Evolutionary conservation across 2,888 invertebrate genomes (phyloP).

Genomic region (Meiosimyza decipiens): DNA sequence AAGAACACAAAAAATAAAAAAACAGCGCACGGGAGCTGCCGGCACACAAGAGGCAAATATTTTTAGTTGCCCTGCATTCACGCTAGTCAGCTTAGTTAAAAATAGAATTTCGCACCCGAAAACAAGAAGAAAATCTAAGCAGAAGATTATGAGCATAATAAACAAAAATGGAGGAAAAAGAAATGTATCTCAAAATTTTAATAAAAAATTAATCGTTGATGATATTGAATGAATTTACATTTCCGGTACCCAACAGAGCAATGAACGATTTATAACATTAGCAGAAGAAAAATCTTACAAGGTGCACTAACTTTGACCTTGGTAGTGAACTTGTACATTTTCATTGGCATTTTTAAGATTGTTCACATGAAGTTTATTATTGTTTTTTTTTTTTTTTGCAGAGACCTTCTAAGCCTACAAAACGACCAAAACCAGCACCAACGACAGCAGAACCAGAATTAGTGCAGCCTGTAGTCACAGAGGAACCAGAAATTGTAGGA

Average conservation of each 20-base stretch:
- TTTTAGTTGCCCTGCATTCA: slow-evolving; percentile 42
- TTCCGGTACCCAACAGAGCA: neutral
- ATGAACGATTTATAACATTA: slow-evolving; percentile 4
- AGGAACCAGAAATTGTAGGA: slow-evolving; percentile 42
- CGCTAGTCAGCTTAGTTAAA: slow-evolving; percentile 39
- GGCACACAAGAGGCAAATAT: slow-evolving; percentile 26
- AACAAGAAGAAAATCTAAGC: neutral
- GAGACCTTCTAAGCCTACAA: slow-evolving; percentile 37
- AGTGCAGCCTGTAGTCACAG: slow-evolving; percentile 16
- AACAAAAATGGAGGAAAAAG: neutral
- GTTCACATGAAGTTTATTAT: neutral
- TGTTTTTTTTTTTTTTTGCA: slow-evolving; percentile 13
- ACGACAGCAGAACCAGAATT: slow-evolving; percentile 38
- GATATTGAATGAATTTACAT: slow-evolving; percentile 12
- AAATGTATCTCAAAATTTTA: neutral
- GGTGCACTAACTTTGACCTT: slow-evolving; percentile 11
- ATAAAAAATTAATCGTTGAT: neutral
- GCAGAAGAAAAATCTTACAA: neutral
- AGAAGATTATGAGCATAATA: neutral
- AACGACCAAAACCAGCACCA: slow-evolving; percentile 46
- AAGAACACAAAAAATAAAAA: neutral
- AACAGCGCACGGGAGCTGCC: neutral
- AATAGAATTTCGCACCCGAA: slow-evolving; percentile 34
- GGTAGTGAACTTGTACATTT: neutral
- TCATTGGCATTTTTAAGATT: too few relatives aligned